Evolutionary conservation across 2,113 vertebrate genomes (phyloP).

Genomic region (Eptesicus fuscus): DNA sequence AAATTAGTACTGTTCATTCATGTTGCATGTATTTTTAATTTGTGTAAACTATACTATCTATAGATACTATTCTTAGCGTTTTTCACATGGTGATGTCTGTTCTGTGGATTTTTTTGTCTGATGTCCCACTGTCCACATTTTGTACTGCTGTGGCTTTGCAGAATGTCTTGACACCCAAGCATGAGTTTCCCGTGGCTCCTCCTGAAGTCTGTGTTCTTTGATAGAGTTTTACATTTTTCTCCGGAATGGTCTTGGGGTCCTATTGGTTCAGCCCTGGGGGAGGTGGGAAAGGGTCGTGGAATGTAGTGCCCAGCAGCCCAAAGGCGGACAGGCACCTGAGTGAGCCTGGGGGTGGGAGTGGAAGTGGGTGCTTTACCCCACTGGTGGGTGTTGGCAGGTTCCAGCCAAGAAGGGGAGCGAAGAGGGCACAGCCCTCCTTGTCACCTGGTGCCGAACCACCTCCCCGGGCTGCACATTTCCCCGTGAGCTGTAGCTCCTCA

Average conservation of each 20-base stretch:
- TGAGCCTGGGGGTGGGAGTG: rapidly evolving
- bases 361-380: neutral
- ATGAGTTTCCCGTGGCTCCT: neutral
- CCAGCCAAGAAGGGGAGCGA: neutral
- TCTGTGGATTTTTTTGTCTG: neutral
- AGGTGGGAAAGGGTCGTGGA: neutral
- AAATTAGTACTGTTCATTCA: neutral
- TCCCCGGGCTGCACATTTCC: rapidly evolving
- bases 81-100: neutral
- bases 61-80: neutral
- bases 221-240: neutral
- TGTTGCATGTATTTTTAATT: neutral
- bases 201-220: neutral
- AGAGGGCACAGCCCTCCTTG: neutral
- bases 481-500: neutral
- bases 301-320: neutral
- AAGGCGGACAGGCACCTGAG: neutral
- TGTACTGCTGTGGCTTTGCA: neutral
- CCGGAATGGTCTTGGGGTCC: neutral
- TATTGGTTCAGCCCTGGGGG: neutral
- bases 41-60: neutral
- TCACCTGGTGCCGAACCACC: rapidly evolving
- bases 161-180: too few relatives aligned
- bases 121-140: neutral
- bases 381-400: neutral